Percentiles rank a stretch among this genome's conserved stretches.
These are phyloP conservation scores for Dilophus febrilis DNA, from an alignment of 2,888 invertebrate genomes.

Conservation along the genomic window DNA sequence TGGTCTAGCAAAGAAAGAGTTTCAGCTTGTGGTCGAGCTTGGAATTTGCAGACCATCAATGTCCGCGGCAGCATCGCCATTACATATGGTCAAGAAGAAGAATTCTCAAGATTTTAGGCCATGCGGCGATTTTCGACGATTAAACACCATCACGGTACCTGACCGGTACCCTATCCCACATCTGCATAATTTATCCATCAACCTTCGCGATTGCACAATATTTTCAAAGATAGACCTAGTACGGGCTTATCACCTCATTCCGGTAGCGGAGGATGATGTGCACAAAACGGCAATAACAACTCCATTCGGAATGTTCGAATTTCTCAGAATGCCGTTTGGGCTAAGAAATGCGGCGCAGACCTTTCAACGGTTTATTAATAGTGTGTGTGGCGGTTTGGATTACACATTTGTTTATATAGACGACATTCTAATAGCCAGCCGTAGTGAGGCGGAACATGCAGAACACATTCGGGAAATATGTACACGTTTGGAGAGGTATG, in stretches of 20 bases:
- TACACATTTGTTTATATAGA: conserved; percentile 5
- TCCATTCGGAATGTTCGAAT: conserved; percentile 21
- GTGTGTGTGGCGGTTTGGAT: conserved; percentile 12
- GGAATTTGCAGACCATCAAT: neutral
- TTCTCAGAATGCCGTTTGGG: conserved; percentile 15
- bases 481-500: neutral
- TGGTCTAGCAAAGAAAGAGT: neutral
- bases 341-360: conserved; percentile 16
- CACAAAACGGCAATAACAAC: conserved; percentile 19
- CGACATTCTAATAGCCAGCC: neutral
- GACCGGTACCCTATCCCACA: conserved; percentile 17
- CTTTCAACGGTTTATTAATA: conserved; percentile 16
- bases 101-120: neutral
- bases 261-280: conserved; percentile 15
- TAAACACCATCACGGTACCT: conserved; percentile 15
- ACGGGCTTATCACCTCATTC: conserved; percentile 19
- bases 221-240: conserved; percentile 15
- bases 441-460: neutral
- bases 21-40: neutral
- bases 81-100: neutral
- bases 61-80: neutral
- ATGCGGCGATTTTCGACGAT: conserved; percentile 19
- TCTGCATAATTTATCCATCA: conserved; percentile 14
- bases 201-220: conserved; percentile 10
- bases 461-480: neutral